Base-by-base conservation (phyloP, 2,888 invertebrate species). In the Desoria tigrina region DNA sequence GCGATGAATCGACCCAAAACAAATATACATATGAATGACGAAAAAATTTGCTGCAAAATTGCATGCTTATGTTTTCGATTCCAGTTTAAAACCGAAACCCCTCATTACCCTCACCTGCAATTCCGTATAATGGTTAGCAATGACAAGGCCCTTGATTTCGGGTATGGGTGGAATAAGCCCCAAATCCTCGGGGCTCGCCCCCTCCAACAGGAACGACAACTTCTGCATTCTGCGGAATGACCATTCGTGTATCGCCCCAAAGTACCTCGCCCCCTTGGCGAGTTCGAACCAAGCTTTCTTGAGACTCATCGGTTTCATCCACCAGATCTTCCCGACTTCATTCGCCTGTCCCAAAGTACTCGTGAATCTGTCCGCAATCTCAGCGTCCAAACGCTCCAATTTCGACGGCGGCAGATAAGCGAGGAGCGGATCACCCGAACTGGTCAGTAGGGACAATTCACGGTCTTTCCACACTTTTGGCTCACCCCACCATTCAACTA, bases 231-330 rank as follows among this genome's bases (percentile, higher is more conserved):
- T 63, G 26, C 69, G 49, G 37, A 72, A 72, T 11, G 69, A 69
- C 72, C 72, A 72, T 54, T 72, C 72, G 37, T 68, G 65, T 2
- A 72, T 67, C 0, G 67, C 67, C 45, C 72, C 72, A 64, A 72
- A 72, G 50, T 67, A 72, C n/a, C 72, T 54, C 2, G 72, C 69
- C 14, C 72, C 65, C 57, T 72, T 72, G 14, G 72, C 72, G 18
- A 72, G 32, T 18, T 67, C 69, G 56, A 72, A 72, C 72, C 72
- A 72, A 23, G 69, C 60, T 24, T 68, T 69, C 39, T 69, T 67
- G 28, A 72, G 24, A 55, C 63, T 60, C 72, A 69, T 72, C 16
- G 72, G 69, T 55, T 72, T 72, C 39, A 42, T 58, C 72, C 72
- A 72, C 72, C 72, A 72, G 1, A 45, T 18, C 39, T 65, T 61